Base-by-base conservation (phyloP, 2,113 vertebrate genomes). In the Paramormyrops kingsleyae region DNA sequence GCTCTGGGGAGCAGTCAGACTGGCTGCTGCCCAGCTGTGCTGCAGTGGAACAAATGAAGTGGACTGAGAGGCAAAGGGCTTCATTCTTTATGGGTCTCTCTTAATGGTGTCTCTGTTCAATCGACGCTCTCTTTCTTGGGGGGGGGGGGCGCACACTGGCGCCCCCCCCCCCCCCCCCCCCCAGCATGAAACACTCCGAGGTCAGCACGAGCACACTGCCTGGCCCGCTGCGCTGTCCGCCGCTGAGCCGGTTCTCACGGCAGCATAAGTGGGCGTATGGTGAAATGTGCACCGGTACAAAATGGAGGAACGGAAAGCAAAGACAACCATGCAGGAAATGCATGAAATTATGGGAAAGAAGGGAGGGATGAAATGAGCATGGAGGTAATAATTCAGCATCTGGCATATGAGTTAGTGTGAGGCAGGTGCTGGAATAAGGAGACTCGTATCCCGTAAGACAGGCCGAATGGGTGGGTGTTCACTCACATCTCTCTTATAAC, bases 21-120 rank as follows among this genome's bases (percentile, higher is more conserved):
- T 86, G 44, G 83, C 83, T 86, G 83, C 24, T 86, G 21, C 83
- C 83, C 83, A 86, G 83, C 47, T 86, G 74, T 42, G 47, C 83
- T 31, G 44, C 44, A 50, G 46, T 87, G 85, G 85, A 87, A 87
- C 27, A 87, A 56, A 87, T 87, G 85, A 87, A 35, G 50, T 19
- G 24, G 31, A 39, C n/a, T 15, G 47, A 56, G 83, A 24, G 47
- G 83, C 83, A 84, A 86, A 86, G 85, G 46, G 47, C n/a, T 56
- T 56, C 27, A 35, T 87, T 53, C n/a, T 87, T 80, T 39, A 27
- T 27, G 24, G 49, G 0, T 1, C 50, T 87, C 50, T 6, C 50
- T 39, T 47, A 86, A 86, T 86, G 44, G 44, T 2, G 44, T 10
- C 83, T 86, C 42, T 87, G 85, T 87, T 87, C 85, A 52, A 13